phyloP scores from a whole-genome alignment of 1,140 invertebrate genomes.

The Apis florea region DNA sequence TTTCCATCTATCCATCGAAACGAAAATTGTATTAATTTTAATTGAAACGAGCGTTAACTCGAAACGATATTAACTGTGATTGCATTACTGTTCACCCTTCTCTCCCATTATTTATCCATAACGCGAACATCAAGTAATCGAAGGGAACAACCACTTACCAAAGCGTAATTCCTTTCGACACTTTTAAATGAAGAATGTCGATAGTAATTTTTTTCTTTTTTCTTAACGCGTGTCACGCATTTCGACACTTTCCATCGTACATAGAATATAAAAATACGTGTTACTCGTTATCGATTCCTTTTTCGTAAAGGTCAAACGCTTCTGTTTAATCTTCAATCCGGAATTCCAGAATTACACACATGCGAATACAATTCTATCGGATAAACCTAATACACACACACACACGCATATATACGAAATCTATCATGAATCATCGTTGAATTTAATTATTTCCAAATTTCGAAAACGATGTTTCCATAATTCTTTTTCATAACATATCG shows the following conservation, averaged over 20 bases:
- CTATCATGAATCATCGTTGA: background rate
- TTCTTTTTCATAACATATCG: background rate
- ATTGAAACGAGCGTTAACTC: slow-evolving; percentile 19
- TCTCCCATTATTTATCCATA: background rate
- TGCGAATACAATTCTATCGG: background rate
- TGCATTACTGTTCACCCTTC: slow-evolving; percentile 22
- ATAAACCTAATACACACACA: background rate
- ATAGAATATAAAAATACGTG: slow-evolving; percentile 12
- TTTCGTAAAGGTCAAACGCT: slow-evolving; percentile 27
- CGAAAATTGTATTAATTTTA: background rate
- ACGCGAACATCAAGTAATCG: background rate
- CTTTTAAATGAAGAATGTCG: no score
- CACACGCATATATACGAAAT: background rate
- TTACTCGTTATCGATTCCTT: slow-evolving; percentile 31
- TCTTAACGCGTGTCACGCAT: background rate
- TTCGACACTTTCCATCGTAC: background rate
- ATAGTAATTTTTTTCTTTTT: background rate
- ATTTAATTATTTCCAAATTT: background rate
- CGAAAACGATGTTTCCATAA: background rate
- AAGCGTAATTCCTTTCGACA: background rate
- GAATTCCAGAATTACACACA: background rate
- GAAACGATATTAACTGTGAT: slow-evolving; percentile 29
- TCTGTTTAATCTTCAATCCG: background rate
- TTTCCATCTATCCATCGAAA: background rate
- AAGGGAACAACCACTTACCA: background rate